Base-by-base conservation (phyloP, 1,140 invertebrate species). In the Oncopodura yosiiana region DNA sequence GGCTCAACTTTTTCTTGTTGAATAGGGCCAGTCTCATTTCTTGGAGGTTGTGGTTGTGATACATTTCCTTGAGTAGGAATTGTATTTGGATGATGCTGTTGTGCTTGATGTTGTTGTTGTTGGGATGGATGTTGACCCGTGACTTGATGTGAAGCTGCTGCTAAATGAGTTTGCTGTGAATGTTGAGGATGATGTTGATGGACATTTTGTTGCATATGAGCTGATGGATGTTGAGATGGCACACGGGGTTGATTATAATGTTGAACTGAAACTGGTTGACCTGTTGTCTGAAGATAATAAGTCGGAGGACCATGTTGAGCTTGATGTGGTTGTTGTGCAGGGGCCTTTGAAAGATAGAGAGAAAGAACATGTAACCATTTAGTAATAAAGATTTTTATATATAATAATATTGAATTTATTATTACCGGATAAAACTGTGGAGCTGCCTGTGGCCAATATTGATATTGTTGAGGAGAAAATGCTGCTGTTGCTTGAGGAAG, bases 151-250 rank as follows among this genome's bases (percentile, higher is more conserved):
- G 53, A 11, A 34, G 43, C 12, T 43, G 48, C 34, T 50, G 51
- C 26, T 53, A 41, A n/a, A 32, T 21, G 19, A 43, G 16, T 12
- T 53, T 56, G 58, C 19, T 65, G 63, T 27, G 49, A 48, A 23
- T 60, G 55, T 37, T 58, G 58, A 5, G 19, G 42, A 6, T 55
- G 50, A 5, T 56, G 48, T 23, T 54, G 57, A 16, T 18, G 37
- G 4, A 30, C 9, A 8, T 41, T 36, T 30, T 46, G 50, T 16
- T 48, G 51, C 6, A 26, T 23, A 32, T 44, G 57, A 9, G 43
- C 23, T 39, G 32, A 45, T 11, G 53, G 53, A 18, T 27, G 21
- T 9, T 34, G 53, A 14, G 38, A 19, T 14, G 41, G 39, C 43
- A 41, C 32, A 16, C 27, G 23, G 9, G 19, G 39, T 14, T 56